phyloP scores from a whole-genome alignment of 2,797 vertebrate genomes.

The Okamejei kenojei region DNA sequence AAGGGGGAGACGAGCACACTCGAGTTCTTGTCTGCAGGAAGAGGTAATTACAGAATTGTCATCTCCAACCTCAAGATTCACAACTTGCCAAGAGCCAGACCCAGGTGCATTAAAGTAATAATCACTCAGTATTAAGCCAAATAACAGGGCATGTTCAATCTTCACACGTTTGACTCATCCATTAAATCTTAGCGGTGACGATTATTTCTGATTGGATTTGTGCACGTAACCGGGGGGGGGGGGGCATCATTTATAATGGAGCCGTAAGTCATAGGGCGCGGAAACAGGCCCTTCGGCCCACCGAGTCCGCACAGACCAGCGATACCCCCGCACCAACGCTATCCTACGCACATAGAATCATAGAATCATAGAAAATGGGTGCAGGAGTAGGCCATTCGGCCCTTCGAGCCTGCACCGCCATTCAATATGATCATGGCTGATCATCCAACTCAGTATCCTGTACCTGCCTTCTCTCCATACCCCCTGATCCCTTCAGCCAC shows the following conservation, averaged over 20 bases:
- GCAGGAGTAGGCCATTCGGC: too few species aligned
- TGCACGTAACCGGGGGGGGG: neutral
- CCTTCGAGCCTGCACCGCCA: too few species aligned
- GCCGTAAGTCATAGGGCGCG: too few species aligned
- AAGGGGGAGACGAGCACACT: neutral
- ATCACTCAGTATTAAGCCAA: conserved; percentile 4
- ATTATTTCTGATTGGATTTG: neutral
- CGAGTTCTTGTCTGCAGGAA: conserved; percentile 2
- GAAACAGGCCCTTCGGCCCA: too few species aligned
- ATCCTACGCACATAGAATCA: too few species aligned
- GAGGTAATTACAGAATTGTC: conserved; percentile 14
- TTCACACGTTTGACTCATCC: neutral
- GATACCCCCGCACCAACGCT: too few species aligned
- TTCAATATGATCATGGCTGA: too few species aligned
- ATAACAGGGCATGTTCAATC: neutral
- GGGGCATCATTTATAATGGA: neutral
- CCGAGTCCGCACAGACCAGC: too few species aligned
- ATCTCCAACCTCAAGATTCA: conserved; percentile 21
- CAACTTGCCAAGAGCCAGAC: neutral
- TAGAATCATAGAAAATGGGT: too few species aligned
- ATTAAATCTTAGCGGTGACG: neutral
- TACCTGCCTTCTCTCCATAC: too few species aligned
- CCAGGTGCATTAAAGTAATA: neutral
- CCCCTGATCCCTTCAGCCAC: too few species aligned
- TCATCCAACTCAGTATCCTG: too few species aligned